These are phyloP conservation scores for Chelidonichthys spinosus DNA, from an alignment of 2,797 vertebrate species.

Conservation along the genomic window DNA sequence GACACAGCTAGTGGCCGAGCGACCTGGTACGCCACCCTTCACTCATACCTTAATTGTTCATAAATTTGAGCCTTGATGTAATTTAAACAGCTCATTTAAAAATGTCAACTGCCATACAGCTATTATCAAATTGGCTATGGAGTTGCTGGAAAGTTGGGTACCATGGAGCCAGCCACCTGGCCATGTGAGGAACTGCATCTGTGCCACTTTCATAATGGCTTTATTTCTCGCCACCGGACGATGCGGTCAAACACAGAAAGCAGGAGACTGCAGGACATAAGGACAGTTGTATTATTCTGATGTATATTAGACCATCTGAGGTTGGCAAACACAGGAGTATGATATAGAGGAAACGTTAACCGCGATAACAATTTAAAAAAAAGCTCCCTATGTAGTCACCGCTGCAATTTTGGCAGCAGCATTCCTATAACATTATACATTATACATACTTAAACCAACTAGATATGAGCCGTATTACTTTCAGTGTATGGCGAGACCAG, in stretches of 20 bases:
- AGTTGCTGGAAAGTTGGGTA: not conserved
- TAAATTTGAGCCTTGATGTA: not conserved
- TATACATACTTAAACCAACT: not conserved
- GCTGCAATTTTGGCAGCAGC: too few species aligned
- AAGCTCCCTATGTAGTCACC: too few species aligned
- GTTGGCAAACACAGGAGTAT: slow-evolving; percentile 10
- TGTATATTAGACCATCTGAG: slow-evolving; percentile 2
- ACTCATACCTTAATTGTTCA: not conserved
- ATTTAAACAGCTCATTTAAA: not conserved
- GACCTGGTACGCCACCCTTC: not conserved
- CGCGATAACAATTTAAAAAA: too few species aligned
- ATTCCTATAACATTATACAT: not conserved
- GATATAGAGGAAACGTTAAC: slow-evolving; percentile 7
- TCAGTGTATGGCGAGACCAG: not conserved
- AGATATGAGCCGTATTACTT: slow-evolving; percentile 4
- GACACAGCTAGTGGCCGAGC: too few species aligned
- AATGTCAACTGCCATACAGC: not conserved
- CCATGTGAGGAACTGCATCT: too few species aligned
- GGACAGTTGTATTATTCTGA: slow-evolving; percentile 14
- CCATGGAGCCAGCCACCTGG: too few species aligned
- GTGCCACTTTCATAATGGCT: too few species aligned
- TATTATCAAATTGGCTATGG: not conserved
- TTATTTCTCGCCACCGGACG: too few species aligned
- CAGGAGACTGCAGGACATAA: slow-evolving; percentile 8
- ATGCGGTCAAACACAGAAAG: slow-evolving; percentile 17